Evolutionary conservation across 2,113 vertebrate genomes (phyloP), one percentile per base, ranked within the genome.

Genomic region (Cheirogaleus medius): DNA sequence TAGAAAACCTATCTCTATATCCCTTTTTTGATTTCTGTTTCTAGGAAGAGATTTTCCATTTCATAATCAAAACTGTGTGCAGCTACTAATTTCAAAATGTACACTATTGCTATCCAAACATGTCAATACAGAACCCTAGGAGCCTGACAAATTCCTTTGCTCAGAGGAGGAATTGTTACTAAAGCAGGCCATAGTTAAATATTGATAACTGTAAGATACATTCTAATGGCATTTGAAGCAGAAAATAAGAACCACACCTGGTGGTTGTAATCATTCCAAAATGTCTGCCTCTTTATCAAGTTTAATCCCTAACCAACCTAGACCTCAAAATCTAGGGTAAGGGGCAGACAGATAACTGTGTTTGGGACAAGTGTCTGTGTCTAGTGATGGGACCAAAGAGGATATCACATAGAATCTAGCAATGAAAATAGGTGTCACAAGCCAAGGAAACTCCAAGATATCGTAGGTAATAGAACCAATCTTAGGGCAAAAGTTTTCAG

Each of bases 11-110:
- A 2, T 63, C 5, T 54, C 54, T 4, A 27, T 39, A 47, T 68
- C 37, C 6, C 42, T 78, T 93, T 60, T 10, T 60, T 27, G 6
- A 60, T 83, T 90, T 89, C 66, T 73, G 11, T 47, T 92, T 81
- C 47, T 58, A 56, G 63, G 34, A 34, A 87, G 66, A 90, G n/a
- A 93, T 74, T 80, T 87, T 25, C 49, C 2, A 29, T 87, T 76
- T 94, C 21, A 47, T 83, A 80, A 71, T 82, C 47, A 94, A 97
- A 97, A 80, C n/a, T 56, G 11, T 23, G 9, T 93, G 21, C 32
- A 63, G 7, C 8, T 90, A 14, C 25, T 13, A 80, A 15, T 47
- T 95, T 14, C 32, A 86, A 66, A 81, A 66, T 7, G 1, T 63
- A 14, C 5, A 86, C 7, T 64, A 0, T 52, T 76, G 27, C 25